A percentile compares a stretch with the other conserved stretches of the same genome.
Conservation (phyloP, 2,113 vertebrate species). For the Chaenogobius annularis region DNA sequence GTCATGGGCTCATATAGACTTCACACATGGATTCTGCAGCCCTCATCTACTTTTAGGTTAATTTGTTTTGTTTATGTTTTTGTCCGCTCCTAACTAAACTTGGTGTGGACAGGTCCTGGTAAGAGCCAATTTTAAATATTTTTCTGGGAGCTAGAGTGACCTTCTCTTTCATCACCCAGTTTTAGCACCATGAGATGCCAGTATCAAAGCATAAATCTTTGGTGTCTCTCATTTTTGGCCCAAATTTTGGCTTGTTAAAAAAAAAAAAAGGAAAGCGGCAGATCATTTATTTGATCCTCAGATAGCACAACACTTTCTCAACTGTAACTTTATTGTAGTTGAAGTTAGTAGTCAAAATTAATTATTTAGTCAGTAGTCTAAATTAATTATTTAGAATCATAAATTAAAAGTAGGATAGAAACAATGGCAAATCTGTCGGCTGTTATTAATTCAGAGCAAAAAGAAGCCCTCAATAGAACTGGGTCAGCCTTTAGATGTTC, state of each 20-base stretch:
- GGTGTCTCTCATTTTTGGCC: not conserved
- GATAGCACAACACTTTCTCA: not conserved
- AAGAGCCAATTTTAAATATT: no score
- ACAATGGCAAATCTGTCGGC: constrained; percentile 49
- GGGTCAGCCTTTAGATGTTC: constrained; percentile 69
- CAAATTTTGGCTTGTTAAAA: not conserved
- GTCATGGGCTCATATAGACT: no score
- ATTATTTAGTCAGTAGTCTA: not conserved
- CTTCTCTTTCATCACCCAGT: not conserved
- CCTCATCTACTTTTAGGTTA: no score
- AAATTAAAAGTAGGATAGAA: constrained; percentile 27
- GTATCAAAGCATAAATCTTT: not conserved
- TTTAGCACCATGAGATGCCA: not conserved
- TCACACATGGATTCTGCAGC: no score
- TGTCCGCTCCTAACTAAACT: no score
- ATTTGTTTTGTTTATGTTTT: no score
- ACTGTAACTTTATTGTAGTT: constrained; percentile 1
- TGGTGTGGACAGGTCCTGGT: no score
- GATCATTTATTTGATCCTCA: not conserved
- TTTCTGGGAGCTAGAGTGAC: not conserved
- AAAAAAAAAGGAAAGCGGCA: not conserved
- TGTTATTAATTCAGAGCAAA: constrained; percentile 57
- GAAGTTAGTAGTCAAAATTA: not conserved
- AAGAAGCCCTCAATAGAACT: constrained; percentile 47
- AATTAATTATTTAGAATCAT: not conserved